A percentile compares a stretch with the other conserved stretches of the same genome.
phyloP scores from a whole-genome alignment of 1,140 invertebrate species.

The Panonychus citri region DNA sequence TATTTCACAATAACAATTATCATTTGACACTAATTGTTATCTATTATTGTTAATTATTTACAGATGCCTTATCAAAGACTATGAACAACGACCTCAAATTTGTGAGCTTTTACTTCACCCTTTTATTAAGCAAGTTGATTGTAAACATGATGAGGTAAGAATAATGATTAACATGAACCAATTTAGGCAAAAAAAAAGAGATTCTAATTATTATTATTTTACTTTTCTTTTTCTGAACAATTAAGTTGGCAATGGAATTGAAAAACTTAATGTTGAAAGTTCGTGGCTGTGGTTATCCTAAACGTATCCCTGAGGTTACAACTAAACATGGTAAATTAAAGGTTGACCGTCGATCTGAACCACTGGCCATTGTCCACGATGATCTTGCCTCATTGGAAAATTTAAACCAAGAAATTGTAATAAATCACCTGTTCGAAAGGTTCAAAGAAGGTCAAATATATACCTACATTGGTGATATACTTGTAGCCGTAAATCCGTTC shows the following conservation, averaged over 20 bases:
- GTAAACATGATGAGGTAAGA: conserved; percentile 30
- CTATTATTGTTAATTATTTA: not conserved
- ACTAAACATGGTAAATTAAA: conserved; percentile 59
- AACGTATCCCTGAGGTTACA: conserved; percentile 42
- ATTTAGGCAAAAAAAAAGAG: too few species aligned
- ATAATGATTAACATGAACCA: conserved; percentile 7
- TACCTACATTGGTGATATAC: conserved; percentile 65
- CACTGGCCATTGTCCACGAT: conserved; percentile 46
- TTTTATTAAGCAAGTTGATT: conserved; percentile 52
- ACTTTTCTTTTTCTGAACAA: not conserved
- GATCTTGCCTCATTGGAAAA: conserved; percentile 52
- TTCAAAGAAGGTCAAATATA: conserved; percentile 38
- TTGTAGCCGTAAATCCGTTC: conserved; percentile 64
- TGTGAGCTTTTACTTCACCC: conserved; percentile 90
- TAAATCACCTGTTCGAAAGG: not conserved
- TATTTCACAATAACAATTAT: too few species aligned
- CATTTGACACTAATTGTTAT: not conserved
- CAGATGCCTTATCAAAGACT: conserved; percentile 63
- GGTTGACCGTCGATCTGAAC: conserved; percentile 41
- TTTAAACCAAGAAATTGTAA: conserved; percentile 33
- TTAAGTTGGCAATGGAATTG: conserved; percentile 33
- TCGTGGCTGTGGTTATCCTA: conserved; percentile 15
- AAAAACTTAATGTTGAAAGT: conserved; percentile 30
- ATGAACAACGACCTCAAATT: conserved; percentile 89
- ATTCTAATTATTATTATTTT: too few species aligned